phyloP scores from a whole-genome alignment of 64 coral and sea anemone species.

The Trachythela sp. region DNA sequence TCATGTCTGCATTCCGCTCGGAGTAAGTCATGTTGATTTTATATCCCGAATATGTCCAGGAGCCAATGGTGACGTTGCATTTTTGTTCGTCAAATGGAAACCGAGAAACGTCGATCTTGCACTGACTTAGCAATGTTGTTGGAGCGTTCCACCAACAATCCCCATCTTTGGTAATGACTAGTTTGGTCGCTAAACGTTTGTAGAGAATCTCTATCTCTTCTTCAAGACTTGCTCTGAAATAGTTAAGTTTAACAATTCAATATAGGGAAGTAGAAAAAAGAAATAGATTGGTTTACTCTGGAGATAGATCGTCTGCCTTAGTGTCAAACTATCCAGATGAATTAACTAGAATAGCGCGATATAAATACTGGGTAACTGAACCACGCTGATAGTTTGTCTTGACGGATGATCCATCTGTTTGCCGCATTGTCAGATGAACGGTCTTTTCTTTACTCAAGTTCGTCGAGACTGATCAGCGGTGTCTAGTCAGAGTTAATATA shows the following conservation, averaged over 20 bases:
- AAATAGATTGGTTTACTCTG: too few species aligned
- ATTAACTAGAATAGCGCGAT: too few species aligned
- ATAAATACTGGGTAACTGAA: too few species aligned
- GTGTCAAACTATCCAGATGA: too few species aligned
- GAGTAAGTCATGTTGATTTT: background rate
- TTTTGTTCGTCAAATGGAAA: slow-evolving; percentile 1
- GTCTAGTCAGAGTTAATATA: too few species aligned
- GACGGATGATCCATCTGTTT: too few species aligned
- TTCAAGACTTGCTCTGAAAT: background rate
- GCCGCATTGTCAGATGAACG: too few species aligned
- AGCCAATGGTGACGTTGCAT: background rate
- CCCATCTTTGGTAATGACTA: background rate
- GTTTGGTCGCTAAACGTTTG: background rate
- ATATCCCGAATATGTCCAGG: background rate
- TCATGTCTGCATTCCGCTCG: background rate
- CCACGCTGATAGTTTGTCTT: too few species aligned
- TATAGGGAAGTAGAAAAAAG: too few species aligned
- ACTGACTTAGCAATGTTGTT: background rate
- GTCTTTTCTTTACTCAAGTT: too few species aligned
- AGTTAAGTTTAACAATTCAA: background rate
- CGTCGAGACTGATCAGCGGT: too few species aligned
- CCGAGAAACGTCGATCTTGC: background rate
- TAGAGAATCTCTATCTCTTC: slow-evolving; percentile 5
- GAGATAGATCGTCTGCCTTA: too few species aligned
- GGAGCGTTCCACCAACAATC: background rate